Evolutionary conservation across 2,113 vertebrate species (phyloP), one percentile per base, ranked within the genome.

Genomic region (Sturnus vulgaris): DNA sequence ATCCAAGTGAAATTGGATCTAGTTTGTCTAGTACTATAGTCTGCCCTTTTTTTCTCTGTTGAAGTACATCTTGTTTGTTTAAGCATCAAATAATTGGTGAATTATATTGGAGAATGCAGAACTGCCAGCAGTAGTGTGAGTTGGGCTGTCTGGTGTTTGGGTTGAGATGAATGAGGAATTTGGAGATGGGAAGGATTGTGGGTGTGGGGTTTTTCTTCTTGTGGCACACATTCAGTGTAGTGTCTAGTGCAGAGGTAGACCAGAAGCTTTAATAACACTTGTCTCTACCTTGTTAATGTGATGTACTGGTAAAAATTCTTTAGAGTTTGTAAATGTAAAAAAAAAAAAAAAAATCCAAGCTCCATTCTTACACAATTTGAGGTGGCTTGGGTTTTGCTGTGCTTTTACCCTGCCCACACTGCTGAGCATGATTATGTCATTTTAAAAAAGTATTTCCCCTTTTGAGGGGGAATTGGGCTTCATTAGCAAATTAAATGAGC

Each of bases 401-500:
- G 17, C 37, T 85, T 92, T 72, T 57, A 61, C 28, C 24, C 4
- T 85, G 30, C 42, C 47, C 13, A 25, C 2, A 8, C 53, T 80
- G 53, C 57, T 57, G 4, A 61, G 66, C 20, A 7, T 55, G 49
- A 24, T n/a, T 64, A 56, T 84, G 56, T 63, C 46, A 40, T 88
- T 92, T 86, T 30, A 5, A 40, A 59, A 66, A 70, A 52, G 5
- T 35, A 17, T 72, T 94, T 73, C 49, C 47, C 63, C 60, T 85
- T 87, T 82, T 63, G 85, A 76, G 40, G 64, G 55, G 63, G 59
- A 75, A 57, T 35, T 35, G 18, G 33, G 28, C 88, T 97, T 95
- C 81, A 90, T 82, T 87, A 93, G 77, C 78, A 92, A 87, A 82
- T 92, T 56, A 95, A 95, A 80, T 24, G 63, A 79, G 82, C 81